Evolutionary conservation across 2,113 vertebrate genomes (phyloP).

Genomic region (Tor tambroides): DNA sequence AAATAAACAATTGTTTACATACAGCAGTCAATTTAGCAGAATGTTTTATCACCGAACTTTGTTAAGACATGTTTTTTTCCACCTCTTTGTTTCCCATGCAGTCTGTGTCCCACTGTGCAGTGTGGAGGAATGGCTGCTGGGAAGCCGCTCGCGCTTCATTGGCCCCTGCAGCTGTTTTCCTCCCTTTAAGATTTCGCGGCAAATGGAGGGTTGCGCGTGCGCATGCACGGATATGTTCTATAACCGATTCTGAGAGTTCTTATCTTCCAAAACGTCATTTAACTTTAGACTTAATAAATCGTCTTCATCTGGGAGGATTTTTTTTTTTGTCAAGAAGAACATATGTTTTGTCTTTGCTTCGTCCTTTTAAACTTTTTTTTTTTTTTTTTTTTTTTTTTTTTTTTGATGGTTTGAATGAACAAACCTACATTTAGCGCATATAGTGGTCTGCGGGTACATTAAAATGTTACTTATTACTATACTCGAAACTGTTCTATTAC

Average conservation of each 20-base stretch:
- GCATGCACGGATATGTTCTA: not conserved
- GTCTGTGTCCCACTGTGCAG: not conserved
- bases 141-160: slow-evolving; percentile 7
- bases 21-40: not conserved
- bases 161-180: not conserved
- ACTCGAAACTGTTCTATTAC: not conserved
- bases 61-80: not conserved
- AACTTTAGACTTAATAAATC: not conserved
- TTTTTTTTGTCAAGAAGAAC: not conserved
- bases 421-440: not conserved
- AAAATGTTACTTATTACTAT: not conserved
- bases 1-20: not conserved
- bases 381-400: not conserved
- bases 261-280: not conserved
- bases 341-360: not conserved
- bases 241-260: not conserved
- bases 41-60: not conserved
- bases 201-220: not conserved
- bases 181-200: slow-evolving; percentile 7
- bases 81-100: slow-evolving; percentile 2
- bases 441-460: not conserved
- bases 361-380: not conserved
- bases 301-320: not conserved
- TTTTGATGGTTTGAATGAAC: not conserved
- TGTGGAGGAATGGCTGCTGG: slow-evolving; percentile 17